A percentile compares a stretch with the other conserved stretches of the same genome.
Conservation (phyloP, 2,113 vertebrate genomes). For the Setophaga petechia region DNA sequence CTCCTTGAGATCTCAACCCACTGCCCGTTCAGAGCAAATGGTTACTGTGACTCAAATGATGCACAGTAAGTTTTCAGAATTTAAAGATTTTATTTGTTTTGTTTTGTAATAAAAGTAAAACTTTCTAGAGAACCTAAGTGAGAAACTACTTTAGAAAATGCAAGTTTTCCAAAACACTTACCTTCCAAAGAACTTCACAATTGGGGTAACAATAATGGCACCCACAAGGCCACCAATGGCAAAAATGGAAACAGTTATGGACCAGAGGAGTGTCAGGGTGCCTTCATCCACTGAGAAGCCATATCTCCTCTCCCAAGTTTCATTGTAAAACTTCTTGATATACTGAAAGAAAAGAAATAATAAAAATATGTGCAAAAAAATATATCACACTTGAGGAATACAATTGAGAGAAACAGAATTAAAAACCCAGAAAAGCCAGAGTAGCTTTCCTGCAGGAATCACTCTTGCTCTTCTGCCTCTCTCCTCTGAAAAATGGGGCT, state of each 20-base stretch:
- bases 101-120: not conserved
- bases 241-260: constrained; percentile 91
- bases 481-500: rapidly evolving
- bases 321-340: constrained; percentile 90
- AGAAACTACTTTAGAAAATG: not conserved
- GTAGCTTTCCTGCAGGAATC: not conserved
- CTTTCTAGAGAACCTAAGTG: not conserved
- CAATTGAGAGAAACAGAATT: not conserved
- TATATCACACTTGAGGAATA: not conserved
- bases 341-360: constrained; percentile 73
- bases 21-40: not conserved
- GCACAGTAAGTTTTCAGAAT: not conserved
- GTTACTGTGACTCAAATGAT: not conserved
- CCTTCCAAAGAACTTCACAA: constrained; percentile 87
- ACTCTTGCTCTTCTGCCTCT: not conserved
- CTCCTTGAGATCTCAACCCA: not conserved
- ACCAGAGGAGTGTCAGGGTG: constrained; percentile 87
- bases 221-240: constrained; percentile 91
- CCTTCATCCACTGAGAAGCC: constrained; percentile 66
- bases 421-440: rapidly evolving
- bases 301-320: constrained; percentile 82
- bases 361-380: not conserved
- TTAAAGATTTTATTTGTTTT: not conserved
- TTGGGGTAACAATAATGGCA: constrained; percentile 78
- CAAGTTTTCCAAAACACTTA: constrained; percentile 58